These are phyloP conservation scores for Porites divaricata DNA, from an alignment of 92 coral and sea anemone species.

Conservation along the genomic window DNA sequence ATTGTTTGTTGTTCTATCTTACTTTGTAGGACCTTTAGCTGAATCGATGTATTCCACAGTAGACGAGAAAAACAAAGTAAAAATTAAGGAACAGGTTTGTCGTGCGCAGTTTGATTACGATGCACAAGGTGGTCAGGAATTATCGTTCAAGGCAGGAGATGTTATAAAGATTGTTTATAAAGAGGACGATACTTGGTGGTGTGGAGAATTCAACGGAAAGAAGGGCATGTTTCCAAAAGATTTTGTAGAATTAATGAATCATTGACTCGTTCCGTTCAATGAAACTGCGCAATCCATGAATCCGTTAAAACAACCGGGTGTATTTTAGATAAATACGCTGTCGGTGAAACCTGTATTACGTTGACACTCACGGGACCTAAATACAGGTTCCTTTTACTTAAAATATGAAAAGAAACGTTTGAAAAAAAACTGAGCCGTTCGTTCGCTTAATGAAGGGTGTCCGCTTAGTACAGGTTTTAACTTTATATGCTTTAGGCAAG, in stretches of 20 bases:
- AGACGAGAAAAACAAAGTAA: conserved; percentile 34
- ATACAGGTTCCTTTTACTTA: no score
- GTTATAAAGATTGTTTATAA: conserved; percentile 58
- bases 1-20: background rate
- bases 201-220: conserved; percentile 83
- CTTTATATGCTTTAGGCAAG: no score
- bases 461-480: no score
- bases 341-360: no score
- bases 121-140: conserved; percentile 88
- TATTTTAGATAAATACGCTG: background rate
- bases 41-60: conserved; percentile 75
- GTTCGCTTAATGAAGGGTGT: no score
- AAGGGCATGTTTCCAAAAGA: conserved; percentile 92
- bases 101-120: conserved; percentile 79
- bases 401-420: no score
- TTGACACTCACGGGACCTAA: no score
- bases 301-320: background rate
- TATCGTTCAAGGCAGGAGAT: conserved; percentile 86
- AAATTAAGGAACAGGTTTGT: conserved; percentile 57
- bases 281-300: background rate
- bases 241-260: conserved; percentile 54
- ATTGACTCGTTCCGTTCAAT: background rate
- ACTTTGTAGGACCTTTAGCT: conserved; percentile 18
- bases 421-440: no score
- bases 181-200: conserved; percentile 90